A percentile compares a stretch with the other conserved stretches of the same genome.
Conservation (phyloP, 2,797 vertebrate genomes). For the Micropoecilia bifurca region DNA sequence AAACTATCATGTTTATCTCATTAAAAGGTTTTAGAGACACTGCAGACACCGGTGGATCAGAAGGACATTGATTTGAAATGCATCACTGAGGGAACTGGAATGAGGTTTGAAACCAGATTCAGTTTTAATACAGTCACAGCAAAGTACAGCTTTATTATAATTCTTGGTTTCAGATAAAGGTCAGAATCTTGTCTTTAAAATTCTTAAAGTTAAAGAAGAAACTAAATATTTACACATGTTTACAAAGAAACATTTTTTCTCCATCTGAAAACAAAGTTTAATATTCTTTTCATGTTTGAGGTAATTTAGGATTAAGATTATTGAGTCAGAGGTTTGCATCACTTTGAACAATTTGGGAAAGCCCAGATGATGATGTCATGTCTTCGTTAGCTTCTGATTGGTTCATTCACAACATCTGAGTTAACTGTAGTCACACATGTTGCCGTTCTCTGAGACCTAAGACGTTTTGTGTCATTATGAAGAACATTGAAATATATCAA, state of each 20-base stretch:
- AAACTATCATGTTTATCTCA: slow-evolving; percentile 5
- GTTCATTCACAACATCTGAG: not conserved
- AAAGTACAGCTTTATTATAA: not conserved
- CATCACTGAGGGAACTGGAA: slow-evolving; percentile 45
- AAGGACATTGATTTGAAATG: slow-evolving; percentile 55
- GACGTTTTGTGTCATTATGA: not conserved
- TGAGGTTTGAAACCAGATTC: slow-evolving; percentile 51
- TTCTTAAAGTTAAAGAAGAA: not conserved
- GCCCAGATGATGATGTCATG: not conserved
- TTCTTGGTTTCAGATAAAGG: not conserved
- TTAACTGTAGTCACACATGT: not conserved
- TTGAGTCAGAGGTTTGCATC: not conserved
- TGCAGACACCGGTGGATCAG: slow-evolving; percentile 68
- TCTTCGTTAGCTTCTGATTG: not conserved
- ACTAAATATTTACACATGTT: not conserved
- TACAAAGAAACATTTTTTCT: not conserved
- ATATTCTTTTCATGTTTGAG: not conserved
- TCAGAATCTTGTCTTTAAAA: not conserved
- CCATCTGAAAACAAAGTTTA: not conserved
- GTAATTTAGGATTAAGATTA: not conserved
- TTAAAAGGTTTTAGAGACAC: slow-evolving; percentile 71
- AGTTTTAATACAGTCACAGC: not conserved
- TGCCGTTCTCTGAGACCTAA: not conserved
- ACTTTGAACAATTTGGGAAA: not conserved
- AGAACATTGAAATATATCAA: not conserved